Percentiles rank a stretch among this genome's conserved stretches.
phyloP scores from a whole-genome alignment of 2,113 vertebrate species.

The Rhinichthys klamathensis region DNA sequence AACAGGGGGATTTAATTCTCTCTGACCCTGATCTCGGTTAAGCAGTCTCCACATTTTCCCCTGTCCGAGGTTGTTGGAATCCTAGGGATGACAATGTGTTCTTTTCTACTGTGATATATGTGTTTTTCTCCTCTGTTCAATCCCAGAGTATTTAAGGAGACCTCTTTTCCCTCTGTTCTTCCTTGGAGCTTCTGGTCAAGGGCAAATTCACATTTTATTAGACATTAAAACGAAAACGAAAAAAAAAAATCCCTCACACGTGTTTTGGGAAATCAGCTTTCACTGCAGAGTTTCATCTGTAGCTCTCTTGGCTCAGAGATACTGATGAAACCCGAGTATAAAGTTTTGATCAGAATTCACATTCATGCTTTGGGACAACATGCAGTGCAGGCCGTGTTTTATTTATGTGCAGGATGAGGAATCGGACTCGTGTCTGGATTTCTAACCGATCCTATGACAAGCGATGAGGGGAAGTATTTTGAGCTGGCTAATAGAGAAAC shows the following conservation, averaged over 20 bases:
- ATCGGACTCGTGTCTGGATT: neutral
- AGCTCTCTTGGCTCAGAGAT: slow-evolving; percentile 10
- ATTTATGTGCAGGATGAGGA: neutral
- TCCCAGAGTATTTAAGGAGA: slow-evolving; percentile 26
- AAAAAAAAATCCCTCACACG: slow-evolving; percentile 19
- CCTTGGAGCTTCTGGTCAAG: slow-evolving; percentile 19
- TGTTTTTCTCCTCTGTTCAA: slow-evolving; percentile 23
- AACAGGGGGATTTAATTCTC: slow-evolving; percentile 73
- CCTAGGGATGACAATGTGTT: slow-evolving; percentile 32
- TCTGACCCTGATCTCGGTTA: slow-evolving; percentile 68
- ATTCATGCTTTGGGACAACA: slow-evolving; percentile 28
- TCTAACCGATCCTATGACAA: neutral
- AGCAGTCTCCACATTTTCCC: slow-evolving; percentile 47
- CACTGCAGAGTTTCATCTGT: slow-evolving; percentile 17
- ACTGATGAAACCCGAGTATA: neutral
- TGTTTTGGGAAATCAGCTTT: slow-evolving; percentile 35
- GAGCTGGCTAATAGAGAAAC: neutral
- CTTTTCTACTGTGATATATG: slow-evolving; percentile 33
- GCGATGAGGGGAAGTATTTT: neutral
- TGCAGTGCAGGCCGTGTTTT: neutral
- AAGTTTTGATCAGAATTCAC: slow-evolving; percentile 22
- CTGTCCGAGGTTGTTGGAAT: slow-evolving; percentile 15
- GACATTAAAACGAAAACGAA: neutral
- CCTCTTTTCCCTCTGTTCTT: slow-evolving; percentile 11
- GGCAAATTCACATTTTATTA: slow-evolving; percentile 35